phyloP scores from a whole-genome alignment of 2,113 vertebrate species.

The Sus scrofa region DNA sequence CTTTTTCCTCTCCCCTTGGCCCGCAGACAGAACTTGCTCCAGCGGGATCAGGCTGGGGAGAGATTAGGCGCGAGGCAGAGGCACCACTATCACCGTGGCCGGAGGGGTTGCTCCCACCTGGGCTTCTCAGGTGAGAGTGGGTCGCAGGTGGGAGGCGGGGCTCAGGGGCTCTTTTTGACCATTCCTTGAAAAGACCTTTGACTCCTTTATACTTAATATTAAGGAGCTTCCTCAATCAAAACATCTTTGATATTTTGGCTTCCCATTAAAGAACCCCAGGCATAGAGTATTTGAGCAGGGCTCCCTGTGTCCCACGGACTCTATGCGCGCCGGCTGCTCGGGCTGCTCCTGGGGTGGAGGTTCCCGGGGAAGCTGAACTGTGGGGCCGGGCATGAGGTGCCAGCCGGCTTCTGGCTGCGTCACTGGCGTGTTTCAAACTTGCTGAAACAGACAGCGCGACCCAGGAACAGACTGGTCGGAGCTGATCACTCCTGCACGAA shows the following conservation, averaged over 20 bases:
- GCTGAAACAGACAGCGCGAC: not conserved
- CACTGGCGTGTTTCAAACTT: not conserved
- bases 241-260: not conserved
- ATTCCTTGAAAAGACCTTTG: not conserved
- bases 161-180: not conserved
- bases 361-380: not conserved
- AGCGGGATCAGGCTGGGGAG: too few relatives aligned
- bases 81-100: accelerated
- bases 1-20: not conserved
- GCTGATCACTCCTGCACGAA: not conserved
- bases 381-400: accelerated
- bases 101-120: accelerated
- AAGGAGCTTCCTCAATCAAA: not conserved
- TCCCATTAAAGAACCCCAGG: not conserved
- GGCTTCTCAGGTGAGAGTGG: not conserved
- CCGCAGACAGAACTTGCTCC: not conserved
- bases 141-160: not conserved
- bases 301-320: not conserved
- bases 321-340: accelerated
- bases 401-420: not conserved
- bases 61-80: too few relatives aligned
- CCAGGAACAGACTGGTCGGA: not conserved
- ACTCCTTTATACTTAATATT: not conserved
- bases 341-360: not conserved
- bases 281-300: not conserved